Conservation (phyloP, 1,140 invertebrate species). For the Callitettix versicolor region DNA sequence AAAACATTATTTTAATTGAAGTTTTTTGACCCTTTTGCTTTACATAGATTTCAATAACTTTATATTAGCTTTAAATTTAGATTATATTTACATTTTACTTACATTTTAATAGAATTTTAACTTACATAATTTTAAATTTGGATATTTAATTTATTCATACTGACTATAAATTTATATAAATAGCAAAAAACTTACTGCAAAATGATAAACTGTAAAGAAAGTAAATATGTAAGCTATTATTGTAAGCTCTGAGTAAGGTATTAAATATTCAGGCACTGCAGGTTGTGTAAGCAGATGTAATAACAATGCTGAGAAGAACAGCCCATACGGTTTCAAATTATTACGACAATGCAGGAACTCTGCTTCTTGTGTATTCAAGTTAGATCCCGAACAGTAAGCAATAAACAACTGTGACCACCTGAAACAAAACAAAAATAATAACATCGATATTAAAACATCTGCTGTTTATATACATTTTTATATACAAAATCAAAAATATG, state of each 20-base stretch:
- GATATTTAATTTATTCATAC: too few relatives aligned
- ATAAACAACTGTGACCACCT: constrained; percentile 66
- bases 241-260: constrained; percentile 72
- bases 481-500: too few relatives aligned
- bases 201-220: constrained; percentile 60
- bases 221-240: constrained; percentile 59
- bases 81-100: too few relatives aligned
- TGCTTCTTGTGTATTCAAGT: constrained; percentile 60
- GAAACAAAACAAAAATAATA: constrained; percentile 1
- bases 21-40: too few relatives aligned
- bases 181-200: constrained; percentile 30
- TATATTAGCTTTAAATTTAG: too few relatives aligned
- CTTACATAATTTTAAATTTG: neutral
- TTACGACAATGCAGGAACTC: constrained; percentile 72
- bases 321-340: constrained; percentile 65
- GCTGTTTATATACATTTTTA: neutral
- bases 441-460: neutral
- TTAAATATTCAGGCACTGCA: constrained; percentile 60
- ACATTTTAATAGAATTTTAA: neutral
- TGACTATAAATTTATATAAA: neutral
- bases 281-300: constrained; percentile 66
- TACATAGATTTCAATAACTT: too few relatives aligned
- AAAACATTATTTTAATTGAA: too few relatives aligned
- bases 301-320: constrained; percentile 64
- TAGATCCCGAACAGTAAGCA: constrained; percentile 45